These are phyloP conservation scores for Melanogrammus aeglefinus DNA, from an alignment of 2,797 vertebrate genomes.

Conservation along the genomic window DNA sequence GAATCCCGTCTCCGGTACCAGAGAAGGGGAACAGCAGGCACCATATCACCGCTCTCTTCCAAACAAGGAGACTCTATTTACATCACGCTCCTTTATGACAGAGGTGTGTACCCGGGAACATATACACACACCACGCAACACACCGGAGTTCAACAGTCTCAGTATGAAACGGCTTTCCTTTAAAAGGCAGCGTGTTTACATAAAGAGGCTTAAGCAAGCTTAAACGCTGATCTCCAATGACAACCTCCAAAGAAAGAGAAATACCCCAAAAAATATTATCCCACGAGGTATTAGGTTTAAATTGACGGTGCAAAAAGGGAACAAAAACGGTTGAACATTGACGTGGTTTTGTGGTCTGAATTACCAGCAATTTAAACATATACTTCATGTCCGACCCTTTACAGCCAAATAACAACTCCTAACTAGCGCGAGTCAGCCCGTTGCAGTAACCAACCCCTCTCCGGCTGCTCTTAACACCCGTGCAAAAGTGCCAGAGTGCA, in stretches of 20 bases:
- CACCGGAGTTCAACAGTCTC: neutral
- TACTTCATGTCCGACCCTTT: neutral
- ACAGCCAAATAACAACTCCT: neutral
- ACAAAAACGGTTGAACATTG: neutral
- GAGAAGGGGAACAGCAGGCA: constrained; percentile 47
- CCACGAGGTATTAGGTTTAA: neutral
- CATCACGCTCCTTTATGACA: neutral
- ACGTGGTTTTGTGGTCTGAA: neutral
- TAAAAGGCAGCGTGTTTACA: neutral
- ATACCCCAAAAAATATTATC: neutral
- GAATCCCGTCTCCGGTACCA: constrained; percentile 19
- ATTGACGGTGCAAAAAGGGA: neutral
- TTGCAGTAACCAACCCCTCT: neutral
- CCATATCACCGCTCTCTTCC: constrained; percentile 43
- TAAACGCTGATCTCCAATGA: neutral
- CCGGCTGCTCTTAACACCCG: neutral
- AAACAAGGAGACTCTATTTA: constrained; percentile 50
- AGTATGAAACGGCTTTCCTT: neutral
- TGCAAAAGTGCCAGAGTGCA: neutral
- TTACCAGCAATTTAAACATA: neutral
- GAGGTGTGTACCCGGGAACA: neutral
- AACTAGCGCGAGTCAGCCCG: neutral
- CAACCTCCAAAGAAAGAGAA: neutral
- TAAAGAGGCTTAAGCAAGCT: neutral
- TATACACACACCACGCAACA: neutral